These are phyloP conservation scores for Heterotilapia buettikoferi DNA, from an alignment of 2,113 vertebrate genomes.

Conservation along the genomic window DNA sequence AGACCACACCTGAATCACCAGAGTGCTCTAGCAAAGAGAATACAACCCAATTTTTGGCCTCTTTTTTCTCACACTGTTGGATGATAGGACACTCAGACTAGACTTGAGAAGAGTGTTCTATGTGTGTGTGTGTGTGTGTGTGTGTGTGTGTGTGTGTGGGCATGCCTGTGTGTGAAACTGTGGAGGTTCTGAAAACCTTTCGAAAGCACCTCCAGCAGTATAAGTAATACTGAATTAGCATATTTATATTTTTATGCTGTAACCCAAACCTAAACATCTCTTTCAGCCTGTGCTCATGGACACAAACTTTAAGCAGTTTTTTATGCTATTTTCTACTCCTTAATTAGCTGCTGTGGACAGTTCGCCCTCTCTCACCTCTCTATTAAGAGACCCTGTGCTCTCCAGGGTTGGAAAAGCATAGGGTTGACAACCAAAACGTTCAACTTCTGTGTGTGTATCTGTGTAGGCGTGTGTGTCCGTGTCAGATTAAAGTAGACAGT, in stretches of 20 bases:
- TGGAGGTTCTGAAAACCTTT: background rate
- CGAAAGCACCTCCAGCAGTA: background rate
- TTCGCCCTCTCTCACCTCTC: background rate
- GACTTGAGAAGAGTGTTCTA: background rate
- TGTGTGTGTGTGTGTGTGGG: background rate
- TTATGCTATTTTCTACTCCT: background rate
- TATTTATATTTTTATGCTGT: background rate
- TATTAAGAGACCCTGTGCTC: background rate
- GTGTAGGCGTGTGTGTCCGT: background rate
- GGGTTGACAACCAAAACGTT: background rate
- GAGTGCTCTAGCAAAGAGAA: background rate
- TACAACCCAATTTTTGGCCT: background rate
- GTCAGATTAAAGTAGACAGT: slow-evolving; percentile 44
- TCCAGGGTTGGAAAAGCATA: background rate
- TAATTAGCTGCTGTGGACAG: slow-evolving; percentile 26
- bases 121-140: background rate
- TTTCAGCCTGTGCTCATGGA: background rate
- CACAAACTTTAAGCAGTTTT: background rate
- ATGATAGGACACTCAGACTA: background rate
- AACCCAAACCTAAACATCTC: background rate
- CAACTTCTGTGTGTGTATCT: background rate
- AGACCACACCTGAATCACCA: background rate
- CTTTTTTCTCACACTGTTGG: background rate
- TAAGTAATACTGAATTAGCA: background rate
- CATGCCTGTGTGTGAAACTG: background rate